A percentile compares a stretch with the other conserved stretches of the same genome.
Evolutionary conservation across 2,797 vertebrate species (phyloP).

Genomic region (Sebastes miniatus): DNA sequence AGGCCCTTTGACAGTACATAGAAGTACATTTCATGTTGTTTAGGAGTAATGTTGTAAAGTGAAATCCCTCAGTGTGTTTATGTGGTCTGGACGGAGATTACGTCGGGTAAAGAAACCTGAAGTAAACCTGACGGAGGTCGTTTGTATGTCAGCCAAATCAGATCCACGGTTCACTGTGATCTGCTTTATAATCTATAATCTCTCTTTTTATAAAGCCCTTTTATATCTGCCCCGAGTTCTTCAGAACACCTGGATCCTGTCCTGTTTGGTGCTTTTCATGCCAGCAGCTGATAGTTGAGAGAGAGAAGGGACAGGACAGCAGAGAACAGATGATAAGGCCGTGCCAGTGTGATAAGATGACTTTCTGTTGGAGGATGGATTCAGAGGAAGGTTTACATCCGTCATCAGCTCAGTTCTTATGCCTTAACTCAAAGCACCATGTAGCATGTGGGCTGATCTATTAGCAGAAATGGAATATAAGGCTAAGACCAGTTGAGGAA

Average conservation of each 20-base stretch:
- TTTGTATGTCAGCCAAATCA: conserved; percentile 30
- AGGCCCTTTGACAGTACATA: background rate
- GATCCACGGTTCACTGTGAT: conserved; percentile 42
- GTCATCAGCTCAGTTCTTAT: background rate
- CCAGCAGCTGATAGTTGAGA: conserved; percentile 1
- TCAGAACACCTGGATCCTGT: conserved; percentile 17
- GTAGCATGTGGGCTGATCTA: no score
- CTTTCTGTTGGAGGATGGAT: background rate
- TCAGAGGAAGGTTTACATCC: background rate
- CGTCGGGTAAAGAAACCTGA: background rate
- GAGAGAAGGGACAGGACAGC: background rate
- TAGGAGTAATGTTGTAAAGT: background rate
- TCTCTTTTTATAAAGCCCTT: conserved; percentile 11
- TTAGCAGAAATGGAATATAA: no score
- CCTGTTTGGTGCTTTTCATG: conserved; percentile 9
- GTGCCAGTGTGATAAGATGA: background rate
- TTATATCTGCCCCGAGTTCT: conserved; percentile 3
- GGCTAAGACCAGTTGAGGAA: no score
- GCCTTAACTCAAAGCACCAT: background rate
- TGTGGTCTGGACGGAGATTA: background rate
- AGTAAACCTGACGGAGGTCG: conserved; percentile 22
- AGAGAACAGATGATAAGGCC: background rate
- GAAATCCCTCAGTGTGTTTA: background rate
- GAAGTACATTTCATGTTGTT: background rate
- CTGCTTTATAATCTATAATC: conserved; percentile 48